Conservation (phyloP, 2,888 invertebrate genomes). For the Aethes cnicana region DNA sequence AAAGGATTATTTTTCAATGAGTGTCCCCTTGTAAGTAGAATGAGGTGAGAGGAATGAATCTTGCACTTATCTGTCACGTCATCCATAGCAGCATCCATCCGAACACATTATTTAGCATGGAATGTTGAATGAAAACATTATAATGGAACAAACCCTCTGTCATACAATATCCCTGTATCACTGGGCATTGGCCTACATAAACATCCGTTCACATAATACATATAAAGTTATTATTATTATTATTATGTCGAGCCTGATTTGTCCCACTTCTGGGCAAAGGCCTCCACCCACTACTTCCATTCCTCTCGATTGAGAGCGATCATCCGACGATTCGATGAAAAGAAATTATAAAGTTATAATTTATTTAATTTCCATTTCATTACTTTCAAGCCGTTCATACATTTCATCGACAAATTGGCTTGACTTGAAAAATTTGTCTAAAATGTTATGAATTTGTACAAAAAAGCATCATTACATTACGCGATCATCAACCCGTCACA, state of each 20-base stretch:
- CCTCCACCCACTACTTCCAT: too few relatives aligned
- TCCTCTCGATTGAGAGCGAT: too few relatives aligned
- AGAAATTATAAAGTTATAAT: too few relatives aligned
- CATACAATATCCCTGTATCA: constrained; percentile 7
- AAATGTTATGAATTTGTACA: too few relatives aligned
- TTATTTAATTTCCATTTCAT: too few relatives aligned
- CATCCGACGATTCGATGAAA: too few relatives aligned
- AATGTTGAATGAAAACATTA: constrained; percentile 61
- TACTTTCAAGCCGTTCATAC: background rate
- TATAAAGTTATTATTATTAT: too few relatives aligned
- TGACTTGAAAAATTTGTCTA: too few relatives aligned
- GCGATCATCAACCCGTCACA: constrained; percentile 7
- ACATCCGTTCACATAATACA: background rate
- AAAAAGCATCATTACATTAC: too few relatives aligned
- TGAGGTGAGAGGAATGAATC: constrained; percentile 50
- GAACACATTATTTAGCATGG: constrained; percentile 62
- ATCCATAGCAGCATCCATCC: constrained; percentile 49
- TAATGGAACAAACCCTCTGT: constrained; percentile 12
- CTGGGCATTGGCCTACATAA: constrained; percentile 10
- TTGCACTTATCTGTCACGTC: constrained; percentile 62
- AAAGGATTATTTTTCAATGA: constrained; percentile 23
- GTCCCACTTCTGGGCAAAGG: too few relatives aligned
- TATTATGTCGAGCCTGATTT: too few relatives aligned
- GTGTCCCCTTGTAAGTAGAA: constrained; percentile 17
- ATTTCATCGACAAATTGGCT: too few relatives aligned